Evolutionary conservation across 2,888 invertebrate species (phyloP), one percentile per base, ranked within the genome.

Genomic region (Monopis laevigella): DNA sequence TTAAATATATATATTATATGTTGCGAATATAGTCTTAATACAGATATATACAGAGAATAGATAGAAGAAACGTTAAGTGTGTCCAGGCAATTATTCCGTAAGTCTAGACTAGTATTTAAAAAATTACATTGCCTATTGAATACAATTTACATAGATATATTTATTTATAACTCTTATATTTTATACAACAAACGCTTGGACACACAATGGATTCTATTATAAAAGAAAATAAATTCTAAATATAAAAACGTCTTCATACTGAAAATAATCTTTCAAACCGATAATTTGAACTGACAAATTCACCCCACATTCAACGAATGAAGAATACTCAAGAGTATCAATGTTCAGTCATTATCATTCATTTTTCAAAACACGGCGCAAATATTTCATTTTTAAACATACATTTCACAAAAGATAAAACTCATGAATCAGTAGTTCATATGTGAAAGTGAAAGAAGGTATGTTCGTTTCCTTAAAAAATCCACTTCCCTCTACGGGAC

Each of bases 321-420:
- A 28, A 12, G 12, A 11, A 28, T 28, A 28, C 28, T 6, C 10
- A 10, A 28, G 29, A 51, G 56, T 58, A 50, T 32, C 32, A 32
- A 32, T 14, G 32, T 56, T 58, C 55, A 56, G 63, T 60, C 55
- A 59, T 61, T 66, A 71, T 65, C 55, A 65, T 68, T 62, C 52
- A 48, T 39, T 17, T 27, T 17, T n/a, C 17, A 19, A 27, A 14
- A 70, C 65, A 64, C 55, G 56, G 52, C 57, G 59, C 60, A 59
- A 70, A 66, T 65, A 71, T 75, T 75, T 70, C 74, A 77, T 75
- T 72, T 62, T 63, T 53, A 59, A 59, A 59, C 60, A 58, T 66
- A 69, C 72, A 75, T 77, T 80, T 75, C 67, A 75, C 66, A 71
- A 65, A 54, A 73, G 77, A 80, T 78, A 78, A 78, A 74, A 62